Percentiles rank a stretch among this genome's conserved stretches.
Evolutionary conservation across 2,113 vertebrate genomes (phyloP).

Genomic region (Gambusia holbrooki): DNA sequence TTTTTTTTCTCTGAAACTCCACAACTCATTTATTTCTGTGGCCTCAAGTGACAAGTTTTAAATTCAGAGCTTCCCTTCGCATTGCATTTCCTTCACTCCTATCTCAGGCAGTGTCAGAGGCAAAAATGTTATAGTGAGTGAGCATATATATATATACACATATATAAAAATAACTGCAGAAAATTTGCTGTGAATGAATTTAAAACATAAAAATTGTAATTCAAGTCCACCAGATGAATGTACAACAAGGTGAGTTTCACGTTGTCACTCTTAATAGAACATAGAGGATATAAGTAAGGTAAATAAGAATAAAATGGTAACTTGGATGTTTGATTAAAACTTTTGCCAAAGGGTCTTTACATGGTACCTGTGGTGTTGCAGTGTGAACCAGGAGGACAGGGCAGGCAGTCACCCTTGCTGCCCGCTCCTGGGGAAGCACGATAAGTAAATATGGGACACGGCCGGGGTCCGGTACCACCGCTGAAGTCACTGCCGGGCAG

Average conservation of each 20-base stretch:
- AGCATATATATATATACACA: neutral
- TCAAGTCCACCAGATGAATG: slow-evolving; percentile 12
- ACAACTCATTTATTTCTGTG: neutral
- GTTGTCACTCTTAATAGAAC: neutral
- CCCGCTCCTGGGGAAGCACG: slow-evolving; percentile 77
- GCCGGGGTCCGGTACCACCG: slow-evolving; percentile 70
- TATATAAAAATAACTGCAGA: slow-evolving; percentile 25
- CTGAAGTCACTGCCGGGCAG: slow-evolving; percentile 62
- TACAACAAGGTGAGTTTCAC: neutral
- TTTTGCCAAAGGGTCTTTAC: neutral
- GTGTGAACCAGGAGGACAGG: slow-evolving; percentile 83
- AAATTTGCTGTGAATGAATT: slow-evolving; percentile 26
- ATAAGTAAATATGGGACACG: slow-evolving; percentile 86
- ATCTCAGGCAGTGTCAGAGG: slow-evolving; percentile 17
- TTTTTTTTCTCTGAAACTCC: slow-evolving; percentile 8
- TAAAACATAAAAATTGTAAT: slow-evolving; percentile 26
- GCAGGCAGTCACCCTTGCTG: slow-evolving; percentile 82
- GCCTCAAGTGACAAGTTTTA: slow-evolving; percentile 26
- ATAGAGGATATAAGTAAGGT: neutral
- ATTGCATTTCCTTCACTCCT: slow-evolving; percentile 14
- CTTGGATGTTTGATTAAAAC: neutral
- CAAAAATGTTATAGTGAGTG: neutral
- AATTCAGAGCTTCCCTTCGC: slow-evolving; percentile 18
- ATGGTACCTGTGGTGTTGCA: slow-evolving; percentile 83
- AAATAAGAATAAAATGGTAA: neutral